Evolutionary conservation across 2,888 invertebrate species (phyloP), one percentile per base, ranked within the genome.

Genomic region (Odontocerum albicorne): DNA sequence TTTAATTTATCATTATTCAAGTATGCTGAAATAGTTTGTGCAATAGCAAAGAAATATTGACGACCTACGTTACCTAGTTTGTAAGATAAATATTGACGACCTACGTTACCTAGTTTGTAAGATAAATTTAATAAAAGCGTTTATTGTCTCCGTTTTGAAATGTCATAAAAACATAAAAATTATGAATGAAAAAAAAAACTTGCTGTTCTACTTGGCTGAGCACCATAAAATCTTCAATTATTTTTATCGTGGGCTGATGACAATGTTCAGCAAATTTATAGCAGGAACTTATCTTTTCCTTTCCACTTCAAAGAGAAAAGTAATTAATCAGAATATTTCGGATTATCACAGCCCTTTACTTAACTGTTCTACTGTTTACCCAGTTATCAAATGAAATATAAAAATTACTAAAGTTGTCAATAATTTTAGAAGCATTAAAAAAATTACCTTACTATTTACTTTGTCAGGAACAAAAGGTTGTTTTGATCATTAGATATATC

Each of bases 301-400:
- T 42, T 42, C 42, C 42, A 27, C 22, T 42, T 16, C 42, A 42
- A 8, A 10, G 27, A 12, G 16, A 21, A 42, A 12, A 21, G 4
- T 31, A 21, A 2, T 7, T 2, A 43, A 21, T 43, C 22, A 22
- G 22, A 22, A 15, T 13, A 12, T 2, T n/a, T 21, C 12, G 4
- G 8, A 7, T 20, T 13, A 22, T 27, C 15, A 17, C 12, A 10
- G 19, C 19, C 39, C 10, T 38, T n/a, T 15, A 20, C 13, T 35
- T 32, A 35, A 15, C 35, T 13, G 12, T 21, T 27, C 27, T 7
- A 12, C 17, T 36, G 33, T 50, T 50, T 43, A 13, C 49, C 42
- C 35, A 33, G 16, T 15, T 49, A 20, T n/a, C 32, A 27, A 49
- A 40, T 49, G 49, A 13, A 20, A 49, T 20, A 21, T 49, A 16